phyloP scores from a whole-genome alignment of 2,113 vertebrate genomes.

The Syrrhaptes paradoxus region DNA sequence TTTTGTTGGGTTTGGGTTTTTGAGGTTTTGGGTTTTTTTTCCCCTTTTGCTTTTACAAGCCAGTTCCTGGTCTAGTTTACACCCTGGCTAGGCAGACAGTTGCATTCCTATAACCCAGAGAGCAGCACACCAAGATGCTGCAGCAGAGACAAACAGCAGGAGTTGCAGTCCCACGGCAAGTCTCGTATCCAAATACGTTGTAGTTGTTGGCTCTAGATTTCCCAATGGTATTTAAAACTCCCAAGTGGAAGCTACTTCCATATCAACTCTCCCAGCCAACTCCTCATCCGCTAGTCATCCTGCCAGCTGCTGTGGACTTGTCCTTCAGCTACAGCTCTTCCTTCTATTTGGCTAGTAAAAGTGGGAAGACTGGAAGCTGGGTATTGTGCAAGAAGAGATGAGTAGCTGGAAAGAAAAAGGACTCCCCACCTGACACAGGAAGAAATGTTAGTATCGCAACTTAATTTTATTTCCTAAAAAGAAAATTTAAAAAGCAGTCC shows the following conservation, averaged over 20 bases:
- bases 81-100: background rate
- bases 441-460: background rate
- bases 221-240: background rate
- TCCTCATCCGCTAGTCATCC: background rate
- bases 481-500: background rate
- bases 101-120: background rate
- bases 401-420: background rate
- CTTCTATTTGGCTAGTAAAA: background rate
- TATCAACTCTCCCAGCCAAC: background rate
- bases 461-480: background rate
- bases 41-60: background rate
- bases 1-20: background rate
- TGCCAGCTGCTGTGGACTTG: background rate
- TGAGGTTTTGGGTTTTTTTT: accelerated
- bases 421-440: background rate
- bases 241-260: background rate
- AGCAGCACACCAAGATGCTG: background rate
- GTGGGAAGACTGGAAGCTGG: background rate
- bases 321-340: background rate
- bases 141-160: background rate
- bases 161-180: background rate
- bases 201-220: background rate
- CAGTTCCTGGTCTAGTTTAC: background rate
- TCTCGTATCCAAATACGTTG: background rate
- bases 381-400: background rate